A percentile compares a stretch with the other conserved stretches of the same genome.
Conservation (phyloP, 1,140 invertebrate genomes). For the Yoshiicerus persimilis region DNA sequence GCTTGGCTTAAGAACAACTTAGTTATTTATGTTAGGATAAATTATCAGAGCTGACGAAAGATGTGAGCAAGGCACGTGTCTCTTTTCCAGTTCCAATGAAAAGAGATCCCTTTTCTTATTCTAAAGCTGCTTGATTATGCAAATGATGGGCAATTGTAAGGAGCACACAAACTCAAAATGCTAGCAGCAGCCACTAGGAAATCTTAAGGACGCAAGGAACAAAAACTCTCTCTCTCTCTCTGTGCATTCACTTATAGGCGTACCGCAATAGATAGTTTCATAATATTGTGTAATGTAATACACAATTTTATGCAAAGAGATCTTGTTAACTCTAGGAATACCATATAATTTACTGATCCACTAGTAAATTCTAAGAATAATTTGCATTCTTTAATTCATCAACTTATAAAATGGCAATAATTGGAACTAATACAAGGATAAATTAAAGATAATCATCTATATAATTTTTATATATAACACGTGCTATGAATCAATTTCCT, state of each 20-base stretch:
- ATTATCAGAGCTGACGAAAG: not conserved
- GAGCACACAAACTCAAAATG: not conserved
- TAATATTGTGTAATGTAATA: not conserved
- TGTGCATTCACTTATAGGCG: not conserved
- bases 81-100: conserved; percentile 1
- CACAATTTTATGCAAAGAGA: not conserved
- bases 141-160: conserved; percentile 34
- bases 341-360: not conserved
- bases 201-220: not conserved
- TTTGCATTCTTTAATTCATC: too few species aligned
- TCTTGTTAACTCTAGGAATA: not conserved
- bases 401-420: too few species aligned
- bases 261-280: not conserved
- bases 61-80: conserved; percentile 21
- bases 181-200: not conserved
- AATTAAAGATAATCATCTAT: too few species aligned
- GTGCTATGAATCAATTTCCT: too few species aligned
- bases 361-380: not conserved
- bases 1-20: not conserved
- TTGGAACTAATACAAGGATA: too few species aligned
- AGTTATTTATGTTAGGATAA: not conserved
- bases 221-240: not conserved
- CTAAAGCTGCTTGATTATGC: conserved; percentile 35
- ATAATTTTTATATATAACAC: too few species aligned
- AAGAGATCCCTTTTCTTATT: conserved; percentile 1